These are phyloP conservation scores for Invenusta paracnida DNA, from an alignment of 2,888 invertebrate species.

Conservation along the genomic window DNA sequence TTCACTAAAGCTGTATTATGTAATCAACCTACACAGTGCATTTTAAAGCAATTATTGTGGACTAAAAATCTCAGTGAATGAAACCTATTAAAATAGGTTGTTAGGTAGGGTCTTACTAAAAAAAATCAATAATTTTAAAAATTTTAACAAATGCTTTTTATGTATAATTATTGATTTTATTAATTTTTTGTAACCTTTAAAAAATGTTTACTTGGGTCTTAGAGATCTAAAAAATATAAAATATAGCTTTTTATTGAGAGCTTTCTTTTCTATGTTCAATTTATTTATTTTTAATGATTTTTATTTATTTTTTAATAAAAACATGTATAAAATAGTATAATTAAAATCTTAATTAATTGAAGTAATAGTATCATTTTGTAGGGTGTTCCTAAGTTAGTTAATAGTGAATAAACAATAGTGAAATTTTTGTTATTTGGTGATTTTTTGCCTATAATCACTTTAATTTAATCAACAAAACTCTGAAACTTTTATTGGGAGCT, in stretches of 20 bases:
- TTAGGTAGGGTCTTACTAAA: neutral
- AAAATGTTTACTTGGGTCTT: conserved; percentile 21
- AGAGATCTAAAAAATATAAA: conserved; percentile 18
- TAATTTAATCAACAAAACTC: neutral
- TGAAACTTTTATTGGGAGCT: too few relatives aligned
- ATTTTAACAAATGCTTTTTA: conserved; percentile 5
- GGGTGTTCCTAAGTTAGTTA: too few relatives aligned
- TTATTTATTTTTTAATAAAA: neutral
- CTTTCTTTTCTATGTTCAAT: neutral
- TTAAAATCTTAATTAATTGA: neutral
- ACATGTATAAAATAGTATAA: neutral
- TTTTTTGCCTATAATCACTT: neutral
- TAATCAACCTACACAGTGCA: neutral
- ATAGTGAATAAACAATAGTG: too few relatives aligned
- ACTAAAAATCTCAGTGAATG: conserved; percentile 23
- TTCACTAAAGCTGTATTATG: too few relatives aligned
- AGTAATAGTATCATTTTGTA: neutral
- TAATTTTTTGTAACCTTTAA: neutral
- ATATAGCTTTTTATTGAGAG: conserved; percentile 23
- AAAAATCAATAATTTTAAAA: neutral
- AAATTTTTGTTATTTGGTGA: neutral
- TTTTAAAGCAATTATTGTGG: conserved; percentile 23
- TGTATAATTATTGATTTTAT: conserved; percentile 21
- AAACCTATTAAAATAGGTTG: conserved; percentile 18
- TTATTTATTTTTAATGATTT: neutral